Conservation (phyloP, 2,113 vertebrate genomes). For the Artemisiospiza belli region DNA sequence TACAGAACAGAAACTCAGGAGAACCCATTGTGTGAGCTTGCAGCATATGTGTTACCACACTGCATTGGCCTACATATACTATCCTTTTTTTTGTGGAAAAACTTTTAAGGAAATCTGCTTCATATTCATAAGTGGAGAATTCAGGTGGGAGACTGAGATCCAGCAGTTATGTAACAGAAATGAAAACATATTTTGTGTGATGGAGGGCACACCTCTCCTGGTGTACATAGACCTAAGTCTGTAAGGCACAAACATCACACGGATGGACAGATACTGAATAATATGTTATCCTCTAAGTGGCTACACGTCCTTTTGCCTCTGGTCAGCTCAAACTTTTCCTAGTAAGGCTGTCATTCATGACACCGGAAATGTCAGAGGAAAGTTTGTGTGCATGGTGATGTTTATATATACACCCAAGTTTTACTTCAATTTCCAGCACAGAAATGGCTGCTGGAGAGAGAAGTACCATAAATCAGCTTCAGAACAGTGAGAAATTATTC, state of each 20-base stretch:
- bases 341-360: not conserved
- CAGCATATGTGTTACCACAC: not conserved
- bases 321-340: not conserved
- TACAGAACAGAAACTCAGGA: not conserved
- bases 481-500: not conserved
- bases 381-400: not conserved
- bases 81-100: not conserved
- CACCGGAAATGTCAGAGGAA: not conserved
- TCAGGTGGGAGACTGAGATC: not conserved
- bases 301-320: accelerated
- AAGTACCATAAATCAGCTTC: not conserved
- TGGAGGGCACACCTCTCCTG: not conserved
- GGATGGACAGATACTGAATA: accelerated
- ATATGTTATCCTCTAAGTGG: not conserved
- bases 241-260: not conserved
- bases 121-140: not conserved
- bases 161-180: not conserved
- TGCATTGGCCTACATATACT: not conserved
- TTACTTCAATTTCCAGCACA: not conserved
- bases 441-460: not conserved
- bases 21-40: not conserved
- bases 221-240: accelerated
- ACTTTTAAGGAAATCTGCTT: not conserved
- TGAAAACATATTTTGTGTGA: not conserved
- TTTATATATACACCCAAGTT: not conserved